Evolutionary conservation across 2,113 vertebrate genomes (phyloP).

Genomic region (Sapayoa aenigma): DNA sequence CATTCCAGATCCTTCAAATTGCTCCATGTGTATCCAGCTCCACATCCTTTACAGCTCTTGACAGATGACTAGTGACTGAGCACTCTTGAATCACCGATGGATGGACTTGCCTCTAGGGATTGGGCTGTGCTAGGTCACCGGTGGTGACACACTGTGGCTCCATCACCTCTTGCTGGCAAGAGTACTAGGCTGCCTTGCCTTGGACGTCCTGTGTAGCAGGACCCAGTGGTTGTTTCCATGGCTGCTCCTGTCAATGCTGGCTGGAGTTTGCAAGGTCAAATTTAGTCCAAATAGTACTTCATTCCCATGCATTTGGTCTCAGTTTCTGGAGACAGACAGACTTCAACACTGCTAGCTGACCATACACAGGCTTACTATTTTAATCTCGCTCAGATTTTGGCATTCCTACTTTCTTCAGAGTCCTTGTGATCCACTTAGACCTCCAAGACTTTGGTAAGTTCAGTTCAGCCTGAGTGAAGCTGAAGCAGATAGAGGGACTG

Average conservation of each 20-base stretch:
- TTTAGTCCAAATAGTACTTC: not conserved
- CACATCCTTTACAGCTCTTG: rapidly evolving
- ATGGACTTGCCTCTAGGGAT: rapidly evolving
- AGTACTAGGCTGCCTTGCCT: not conserved
- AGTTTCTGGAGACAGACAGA: not conserved
- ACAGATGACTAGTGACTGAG: rapidly evolving
- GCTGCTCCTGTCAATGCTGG: not conserved
- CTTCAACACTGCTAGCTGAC: not conserved
- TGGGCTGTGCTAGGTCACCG: not conserved
- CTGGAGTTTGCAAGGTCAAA: not conserved
- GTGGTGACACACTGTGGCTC: not conserved
- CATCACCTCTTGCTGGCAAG: not conserved
- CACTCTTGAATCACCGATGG: rapidly evolving
- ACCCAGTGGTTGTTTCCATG: not conserved
- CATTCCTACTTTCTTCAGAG: not conserved
- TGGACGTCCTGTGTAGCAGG: not conserved
- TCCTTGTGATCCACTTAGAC: rapidly evolving
- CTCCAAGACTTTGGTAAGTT: not conserved
- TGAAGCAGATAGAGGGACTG: not conserved
- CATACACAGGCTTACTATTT: not conserved
- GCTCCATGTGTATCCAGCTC: rapidly evolving
- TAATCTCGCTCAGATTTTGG: not conserved
- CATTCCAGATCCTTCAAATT: not conserved
- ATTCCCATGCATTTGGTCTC: not conserved
- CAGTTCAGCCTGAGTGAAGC: not conserved